phyloP scores from a whole-genome alignment of 2,797 vertebrate genomes.

The Echiichthys vipera region DNA sequence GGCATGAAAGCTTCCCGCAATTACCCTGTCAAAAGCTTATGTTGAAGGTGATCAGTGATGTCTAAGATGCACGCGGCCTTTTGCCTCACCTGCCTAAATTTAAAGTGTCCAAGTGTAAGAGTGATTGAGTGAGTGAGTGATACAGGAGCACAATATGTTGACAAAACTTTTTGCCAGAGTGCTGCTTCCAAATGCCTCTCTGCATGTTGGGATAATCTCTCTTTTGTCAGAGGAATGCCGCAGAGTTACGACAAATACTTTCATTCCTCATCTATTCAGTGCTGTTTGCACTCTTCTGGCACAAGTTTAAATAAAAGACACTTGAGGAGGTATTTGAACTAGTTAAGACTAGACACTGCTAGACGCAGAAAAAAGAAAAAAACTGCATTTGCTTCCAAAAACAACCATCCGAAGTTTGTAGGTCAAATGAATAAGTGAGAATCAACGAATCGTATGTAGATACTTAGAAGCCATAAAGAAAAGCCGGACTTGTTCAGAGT shows the following conservation, averaged over 20 bases:
- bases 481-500: not conserved
- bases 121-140: constrained; percentile 53
- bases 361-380: constrained; percentile 13
- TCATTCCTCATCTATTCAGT: constrained; percentile 77
- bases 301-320: constrained; percentile 68
- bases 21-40: constrained; percentile 82
- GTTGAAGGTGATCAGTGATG: constrained; percentile 72
- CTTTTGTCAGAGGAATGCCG: constrained; percentile 83
- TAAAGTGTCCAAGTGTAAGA: constrained; percentile 38
- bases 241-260: constrained; percentile 77
- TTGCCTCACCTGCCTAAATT: constrained; percentile 62
- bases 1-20: constrained; percentile 80
- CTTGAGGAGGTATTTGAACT: constrained; percentile 68
- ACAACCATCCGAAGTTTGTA: constrained; percentile 46
- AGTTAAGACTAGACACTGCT: constrained; percentile 73
- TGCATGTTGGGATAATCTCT: constrained; percentile 77
- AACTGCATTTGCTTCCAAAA: constrained; percentile 42
- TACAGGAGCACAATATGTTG: constrained; percentile 73
- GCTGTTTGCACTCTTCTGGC: constrained; percentile 67
- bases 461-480: not conserved
- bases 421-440: constrained; percentile 37
- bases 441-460: constrained; percentile 31
- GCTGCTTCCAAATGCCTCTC: constrained; percentile 67
- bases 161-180: constrained; percentile 73
- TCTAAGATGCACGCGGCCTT: constrained; percentile 64